A percentile compares a stretch with the other conserved stretches of the same genome.
phyloP scores from a whole-genome alignment of 2,797 vertebrate genomes.

The Zenarchopterus dispar region DNA sequence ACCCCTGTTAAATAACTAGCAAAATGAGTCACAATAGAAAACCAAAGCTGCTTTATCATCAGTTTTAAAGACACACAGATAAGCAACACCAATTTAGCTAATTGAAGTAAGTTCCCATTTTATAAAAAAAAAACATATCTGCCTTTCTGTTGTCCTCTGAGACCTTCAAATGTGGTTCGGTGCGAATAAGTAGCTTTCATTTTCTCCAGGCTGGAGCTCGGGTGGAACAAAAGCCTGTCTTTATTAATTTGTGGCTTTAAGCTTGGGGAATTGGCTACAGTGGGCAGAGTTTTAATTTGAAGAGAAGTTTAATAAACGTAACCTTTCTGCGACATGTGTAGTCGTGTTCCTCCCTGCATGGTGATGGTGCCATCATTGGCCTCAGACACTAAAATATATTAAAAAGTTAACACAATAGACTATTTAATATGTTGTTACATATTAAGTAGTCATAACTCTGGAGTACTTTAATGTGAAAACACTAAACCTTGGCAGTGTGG shows the following conservation, averaged over 20 bases:
- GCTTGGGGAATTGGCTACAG: slow-evolving; percentile 78
- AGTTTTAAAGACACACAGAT: slow-evolving; percentile 68
- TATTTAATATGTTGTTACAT: no score
- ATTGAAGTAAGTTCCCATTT: slow-evolving; percentile 66
- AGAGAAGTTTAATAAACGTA: slow-evolving; percentile 79
- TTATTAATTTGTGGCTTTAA: slow-evolving; percentile 83
- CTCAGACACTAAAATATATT: background rate
- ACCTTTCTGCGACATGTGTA: slow-evolving; percentile 67
- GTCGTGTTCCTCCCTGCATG: slow-evolving; percentile 17
- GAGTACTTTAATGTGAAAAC: no score
- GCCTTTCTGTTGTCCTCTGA: slow-evolving; percentile 73
- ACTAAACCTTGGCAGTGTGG: no score
- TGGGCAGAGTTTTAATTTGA: slow-evolving; percentile 75
- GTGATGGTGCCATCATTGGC: slow-evolving; percentile 17
- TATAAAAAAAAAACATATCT: slow-evolving; percentile 54
- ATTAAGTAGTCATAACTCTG: no score
- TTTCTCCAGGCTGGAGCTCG: slow-evolving; percentile 63
- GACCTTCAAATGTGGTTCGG: slow-evolving; percentile 71
- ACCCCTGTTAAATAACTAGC: slow-evolving; percentile 48
- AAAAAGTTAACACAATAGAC: no score
- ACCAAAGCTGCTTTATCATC: slow-evolving; percentile 62
- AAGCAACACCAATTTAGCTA: slow-evolving; percentile 70
- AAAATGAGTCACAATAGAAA: slow-evolving; percentile 56
- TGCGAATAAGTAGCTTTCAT: slow-evolving; percentile 77
- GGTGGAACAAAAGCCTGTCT: slow-evolving; percentile 77